phyloP scores from a whole-genome alignment of 1,140 invertebrate species.

The Pollicipes pollicipes region DNA sequence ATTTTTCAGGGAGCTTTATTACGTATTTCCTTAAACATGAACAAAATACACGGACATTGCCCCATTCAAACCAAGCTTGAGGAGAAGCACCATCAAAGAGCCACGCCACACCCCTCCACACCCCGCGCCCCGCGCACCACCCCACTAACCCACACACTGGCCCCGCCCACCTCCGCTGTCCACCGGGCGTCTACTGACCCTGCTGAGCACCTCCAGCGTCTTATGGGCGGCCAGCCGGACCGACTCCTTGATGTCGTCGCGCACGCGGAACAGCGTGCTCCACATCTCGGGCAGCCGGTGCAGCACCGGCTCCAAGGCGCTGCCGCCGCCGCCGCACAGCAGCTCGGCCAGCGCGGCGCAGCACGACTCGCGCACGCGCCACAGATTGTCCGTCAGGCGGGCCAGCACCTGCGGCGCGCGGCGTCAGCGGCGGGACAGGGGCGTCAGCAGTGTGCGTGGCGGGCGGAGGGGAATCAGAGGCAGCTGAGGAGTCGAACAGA shows the following conservation, averaged over 20 bases:
- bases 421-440: too few relatives aligned
- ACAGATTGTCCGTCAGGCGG: slow-evolving; percentile 65
- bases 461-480: too few relatives aligned
- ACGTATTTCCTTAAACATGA: too few relatives aligned
- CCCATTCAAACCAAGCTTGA: too few relatives aligned
- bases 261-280: slow-evolving; percentile 64
- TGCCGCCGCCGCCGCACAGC: slow-evolving; percentile 41
- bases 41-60: too few relatives aligned
- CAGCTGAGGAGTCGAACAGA: neutral
- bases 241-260: slow-evolving; percentile 84
- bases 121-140: too few relatives aligned
- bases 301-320: slow-evolving; percentile 31
- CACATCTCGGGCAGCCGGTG: slow-evolving; percentile 49
- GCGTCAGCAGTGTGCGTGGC: too few relatives aligned
- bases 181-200: slow-evolving; percentile 44
- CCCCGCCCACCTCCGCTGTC: too few relatives aligned
- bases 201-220: slow-evolving; percentile 56
- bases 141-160: too few relatives aligned
- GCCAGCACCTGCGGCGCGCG: slow-evolving; percentile 26
- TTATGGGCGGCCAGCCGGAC: slow-evolving; percentile 59
- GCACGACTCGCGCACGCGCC: slow-evolving; percentile 75
- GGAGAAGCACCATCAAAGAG: too few relatives aligned
- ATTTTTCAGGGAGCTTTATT: too few relatives aligned
- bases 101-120: too few relatives aligned
- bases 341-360: slow-evolving; percentile 71